Percentiles rank a stretch among this genome's conserved stretches.
Evolutionary conservation across 2,797 vertebrate genomes (phyloP).

Genomic region (Crocidura indochinensis): DNA sequence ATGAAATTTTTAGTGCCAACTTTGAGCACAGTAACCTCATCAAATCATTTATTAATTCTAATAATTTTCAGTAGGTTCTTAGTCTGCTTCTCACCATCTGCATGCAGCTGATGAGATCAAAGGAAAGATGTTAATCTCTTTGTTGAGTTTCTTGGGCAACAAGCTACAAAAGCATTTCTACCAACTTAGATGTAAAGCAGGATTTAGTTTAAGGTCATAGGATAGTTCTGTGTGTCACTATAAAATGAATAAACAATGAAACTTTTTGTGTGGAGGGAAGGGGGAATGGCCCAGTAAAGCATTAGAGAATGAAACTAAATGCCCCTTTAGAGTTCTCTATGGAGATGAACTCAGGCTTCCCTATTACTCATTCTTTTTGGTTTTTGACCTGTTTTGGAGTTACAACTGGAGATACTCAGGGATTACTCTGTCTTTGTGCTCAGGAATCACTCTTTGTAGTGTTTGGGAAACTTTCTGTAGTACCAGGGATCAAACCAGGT

Average conservation of each 20-base stretch:
- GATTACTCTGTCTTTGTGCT: too few relatives aligned
- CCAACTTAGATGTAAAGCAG: conserved; percentile 17
- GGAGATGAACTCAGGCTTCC: not conserved
- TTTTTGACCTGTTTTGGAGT: too few relatives aligned
- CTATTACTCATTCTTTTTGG: not conserved
- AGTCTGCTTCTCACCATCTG: not conserved
- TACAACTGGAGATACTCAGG: too few relatives aligned
- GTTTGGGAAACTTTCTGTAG: too few relatives aligned
- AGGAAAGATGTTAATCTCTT: conserved; percentile 1
- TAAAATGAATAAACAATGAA: conserved; percentile 21
- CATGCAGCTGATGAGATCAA: conserved; percentile 27
- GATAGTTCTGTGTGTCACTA: conserved; percentile 20
- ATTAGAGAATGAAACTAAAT: not conserved
- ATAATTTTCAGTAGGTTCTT: conserved; percentile 20
- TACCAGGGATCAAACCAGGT: too few relatives aligned
- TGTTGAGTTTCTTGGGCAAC: conserved; percentile 39
- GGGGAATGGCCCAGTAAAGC: not conserved
- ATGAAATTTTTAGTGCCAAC: conserved; percentile 22
- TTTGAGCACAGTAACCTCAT: conserved; percentile 48
- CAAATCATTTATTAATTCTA: conserved; percentile 45
- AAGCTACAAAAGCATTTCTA: conserved; percentile 26
- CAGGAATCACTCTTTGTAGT: too few relatives aligned
- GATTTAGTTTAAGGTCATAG: conserved; percentile 39
- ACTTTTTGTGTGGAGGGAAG: not conserved
- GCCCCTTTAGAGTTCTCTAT: not conserved